Conservation (phyloP, 2,888 invertebrate species). For the Scaptomyza tumidula region DNA sequence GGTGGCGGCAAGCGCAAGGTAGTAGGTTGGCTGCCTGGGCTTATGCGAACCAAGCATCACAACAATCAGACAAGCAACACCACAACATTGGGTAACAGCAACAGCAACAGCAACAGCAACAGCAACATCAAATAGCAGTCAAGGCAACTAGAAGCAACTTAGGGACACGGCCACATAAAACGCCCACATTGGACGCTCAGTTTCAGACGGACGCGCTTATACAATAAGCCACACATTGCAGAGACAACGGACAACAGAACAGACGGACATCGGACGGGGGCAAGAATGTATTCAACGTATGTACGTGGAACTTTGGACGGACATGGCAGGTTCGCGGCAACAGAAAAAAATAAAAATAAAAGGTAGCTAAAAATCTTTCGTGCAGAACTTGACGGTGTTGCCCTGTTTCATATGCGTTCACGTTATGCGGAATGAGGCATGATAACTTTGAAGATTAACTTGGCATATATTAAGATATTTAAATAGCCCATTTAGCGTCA, state of each 20-base stretch:
- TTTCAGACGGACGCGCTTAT: slow-evolving; percentile 58
- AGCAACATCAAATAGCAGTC: slow-evolving; percentile 30
- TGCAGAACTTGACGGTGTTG: slow-evolving; percentile 71
- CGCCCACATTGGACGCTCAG: slow-evolving; percentile 67
- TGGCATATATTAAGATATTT: not conserved
- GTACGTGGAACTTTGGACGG: slow-evolving; percentile 13
- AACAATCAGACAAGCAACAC: slow-evolving; percentile 71
- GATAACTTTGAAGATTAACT: slow-evolving; percentile 16
- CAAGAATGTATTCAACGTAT: slow-evolving; percentile 18
- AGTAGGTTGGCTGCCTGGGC: slow-evolving; percentile 50
- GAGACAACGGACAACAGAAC: slow-evolving; percentile 41
- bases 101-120: slow-evolving; percentile 38
- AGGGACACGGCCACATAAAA: slow-evolving; percentile 65
- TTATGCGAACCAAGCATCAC: slow-evolving; percentile 77
- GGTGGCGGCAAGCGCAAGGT: slow-evolving; percentile 3
- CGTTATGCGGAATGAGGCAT: slow-evolving; percentile 22
- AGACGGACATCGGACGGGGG: slow-evolving; percentile 25
- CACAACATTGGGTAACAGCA: slow-evolving; percentile 46
- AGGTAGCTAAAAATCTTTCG: slow-evolving; percentile 79
- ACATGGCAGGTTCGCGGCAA: slow-evolving; percentile 38
- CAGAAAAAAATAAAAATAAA: slow-evolving; percentile 12
- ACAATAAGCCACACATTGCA: slow-evolving; percentile 77
- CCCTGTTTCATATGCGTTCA: slow-evolving; percentile 30
- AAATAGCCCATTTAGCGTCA: not conserved
- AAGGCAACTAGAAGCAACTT: slow-evolving; percentile 47